Percentiles rank a stretch among this genome's conserved stretches.
Evolutionary conservation across 2,797 vertebrate species (phyloP).

Genomic region (Cuniculus paca): DNA sequence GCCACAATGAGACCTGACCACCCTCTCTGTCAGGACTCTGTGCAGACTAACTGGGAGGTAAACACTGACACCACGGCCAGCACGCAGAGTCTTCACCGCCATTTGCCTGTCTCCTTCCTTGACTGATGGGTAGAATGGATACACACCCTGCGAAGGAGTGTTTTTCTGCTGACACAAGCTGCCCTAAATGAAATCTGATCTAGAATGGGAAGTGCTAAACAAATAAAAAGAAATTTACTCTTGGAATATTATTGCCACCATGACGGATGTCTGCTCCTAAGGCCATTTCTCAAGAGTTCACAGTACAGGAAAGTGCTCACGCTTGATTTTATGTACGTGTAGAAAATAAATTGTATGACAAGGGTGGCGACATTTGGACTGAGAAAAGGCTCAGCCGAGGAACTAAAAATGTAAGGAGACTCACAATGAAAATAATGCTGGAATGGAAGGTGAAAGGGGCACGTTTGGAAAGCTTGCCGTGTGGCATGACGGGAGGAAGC

Average conservation of each 20-base stretch:
- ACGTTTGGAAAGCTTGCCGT: conserved; percentile 66
- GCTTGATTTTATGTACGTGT: conserved; percentile 68
- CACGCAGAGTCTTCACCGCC: background rate
- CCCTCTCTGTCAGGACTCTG: background rate
- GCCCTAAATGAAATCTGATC: conserved; percentile 62
- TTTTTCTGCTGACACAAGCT: conserved; percentile 72
- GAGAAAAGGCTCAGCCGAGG: conserved; percentile 79
- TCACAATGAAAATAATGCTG: conserved; percentile 80
- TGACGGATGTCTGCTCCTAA: conserved; percentile 74
- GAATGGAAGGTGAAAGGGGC: conserved; percentile 74
- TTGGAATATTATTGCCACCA: background rate
- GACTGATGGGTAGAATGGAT: background rate
- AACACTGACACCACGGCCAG: background rate
- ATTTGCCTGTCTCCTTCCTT: background rate
- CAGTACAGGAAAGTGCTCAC: conserved; percentile 54
- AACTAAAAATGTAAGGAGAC: conserved; percentile 79
- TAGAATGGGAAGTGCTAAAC: conserved; percentile 59
- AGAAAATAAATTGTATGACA: conserved; percentile 81
- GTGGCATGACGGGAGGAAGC: conserved; percentile 60
- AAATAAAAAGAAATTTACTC: conserved; percentile 67
- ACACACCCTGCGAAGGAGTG: background rate
- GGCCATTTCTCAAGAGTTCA: conserved; percentile 70
- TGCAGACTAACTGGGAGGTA: background rate
- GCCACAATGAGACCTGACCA: background rate
- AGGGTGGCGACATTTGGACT: conserved; percentile 85